These are phyloP conservation scores for Monopterus albus DNA, from an alignment of 2,113 vertebrate species.

Conservation along the genomic window DNA sequence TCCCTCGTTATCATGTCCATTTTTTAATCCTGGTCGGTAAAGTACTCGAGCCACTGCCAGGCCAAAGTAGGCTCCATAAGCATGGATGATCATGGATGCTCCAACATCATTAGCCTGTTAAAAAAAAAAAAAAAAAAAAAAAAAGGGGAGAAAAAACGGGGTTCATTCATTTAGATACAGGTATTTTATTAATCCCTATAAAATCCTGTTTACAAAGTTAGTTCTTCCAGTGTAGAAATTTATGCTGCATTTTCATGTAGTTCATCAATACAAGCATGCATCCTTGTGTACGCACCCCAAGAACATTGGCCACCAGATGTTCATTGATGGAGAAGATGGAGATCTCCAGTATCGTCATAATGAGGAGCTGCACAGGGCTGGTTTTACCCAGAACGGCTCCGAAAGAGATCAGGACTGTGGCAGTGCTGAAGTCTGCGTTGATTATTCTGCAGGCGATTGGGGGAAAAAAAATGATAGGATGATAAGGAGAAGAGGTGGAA, in stretches of 20 bases:
- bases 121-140: too few species aligned
- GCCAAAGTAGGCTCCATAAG: slow-evolving; percentile 97
- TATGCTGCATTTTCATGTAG: neutral
- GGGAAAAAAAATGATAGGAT: slow-evolving; percentile 7
- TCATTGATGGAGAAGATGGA: slow-evolving; percentile 90
- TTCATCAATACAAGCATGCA: neutral
- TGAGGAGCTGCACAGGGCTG: slow-evolving; percentile 92
- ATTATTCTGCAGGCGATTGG: slow-evolving; percentile 87
- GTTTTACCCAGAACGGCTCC: slow-evolving; percentile 96
- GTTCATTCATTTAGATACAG: too few species aligned
- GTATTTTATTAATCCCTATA: too few species aligned
- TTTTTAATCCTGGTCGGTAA: slow-evolving; percentile 85
- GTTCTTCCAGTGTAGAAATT: neutral
- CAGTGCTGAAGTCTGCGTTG: slow-evolving; percentile 97
- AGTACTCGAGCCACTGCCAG: slow-evolving; percentile 87
- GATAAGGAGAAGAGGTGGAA: neutral
- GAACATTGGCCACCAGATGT: slow-evolving; percentile 77
- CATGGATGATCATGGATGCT: slow-evolving; percentile 96
- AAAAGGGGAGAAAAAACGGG: too few species aligned
- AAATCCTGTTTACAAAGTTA: neutral
- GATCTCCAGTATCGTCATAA: slow-evolving; percentile 93
- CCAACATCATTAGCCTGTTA: slow-evolving; percentile 90
- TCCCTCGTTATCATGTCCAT: slow-evolving; percentile 87
- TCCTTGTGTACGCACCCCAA: slow-evolving; percentile 77
- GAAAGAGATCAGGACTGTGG: slow-evolving; percentile 94